Evolutionary conservation across 2,113 vertebrate genomes (phyloP).

Genomic region (Petromus typicus): DNA sequence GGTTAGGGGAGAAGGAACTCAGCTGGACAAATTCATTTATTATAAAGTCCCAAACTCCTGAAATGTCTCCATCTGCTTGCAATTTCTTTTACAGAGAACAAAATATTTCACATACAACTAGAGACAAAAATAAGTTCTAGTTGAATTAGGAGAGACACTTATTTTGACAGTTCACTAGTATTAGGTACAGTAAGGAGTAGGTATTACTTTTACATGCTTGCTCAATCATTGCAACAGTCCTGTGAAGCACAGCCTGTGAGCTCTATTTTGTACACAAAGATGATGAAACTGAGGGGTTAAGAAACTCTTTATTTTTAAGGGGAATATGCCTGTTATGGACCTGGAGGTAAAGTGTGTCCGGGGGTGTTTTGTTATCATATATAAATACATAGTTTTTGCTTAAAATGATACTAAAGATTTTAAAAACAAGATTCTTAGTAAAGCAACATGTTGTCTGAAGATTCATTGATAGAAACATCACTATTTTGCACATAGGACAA

Average conservation of each 20-base stretch:
- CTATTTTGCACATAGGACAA: not conserved
- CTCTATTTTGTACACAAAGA: not conserved
- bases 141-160: conserved; percentile 4
- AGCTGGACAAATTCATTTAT: not conserved
- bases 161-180: not conserved
- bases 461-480: not conserved
- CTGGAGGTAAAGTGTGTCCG: not conserved
- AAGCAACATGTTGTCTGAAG: conserved; percentile 38
- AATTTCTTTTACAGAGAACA: conserved; percentile 43
- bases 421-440: conserved; percentile 21
- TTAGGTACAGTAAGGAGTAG: not conserved
- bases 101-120: conserved; percentile 17
- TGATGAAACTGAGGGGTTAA: not conserved
- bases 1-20: not conserved
- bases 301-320: not conserved
- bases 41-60: not conserved
- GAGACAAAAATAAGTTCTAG: conserved; percentile 13
- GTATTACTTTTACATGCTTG: not conserved
- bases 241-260: not conserved
- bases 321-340: conserved; percentile 18
- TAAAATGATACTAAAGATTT: conserved; percentile 11
- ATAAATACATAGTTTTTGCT: not conserved
- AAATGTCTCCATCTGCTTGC: not conserved
- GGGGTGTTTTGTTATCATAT: conserved; percentile 14
- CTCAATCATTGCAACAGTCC: not conserved